phyloP scores from a whole-genome alignment of 2,113 vertebrate species.

The Chaenogobius annularis region DNA sequence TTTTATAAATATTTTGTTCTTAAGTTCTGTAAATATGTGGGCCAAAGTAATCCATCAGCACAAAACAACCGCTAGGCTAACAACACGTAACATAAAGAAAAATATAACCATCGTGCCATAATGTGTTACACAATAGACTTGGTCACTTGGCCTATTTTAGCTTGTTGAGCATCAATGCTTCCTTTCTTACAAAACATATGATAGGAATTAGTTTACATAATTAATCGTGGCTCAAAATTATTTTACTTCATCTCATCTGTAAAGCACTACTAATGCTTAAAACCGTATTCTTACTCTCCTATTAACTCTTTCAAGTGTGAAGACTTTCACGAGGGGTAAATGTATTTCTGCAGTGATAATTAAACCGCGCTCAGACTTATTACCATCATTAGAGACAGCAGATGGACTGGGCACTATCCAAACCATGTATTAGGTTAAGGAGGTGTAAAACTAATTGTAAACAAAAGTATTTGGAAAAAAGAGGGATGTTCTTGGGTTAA shows the following conservation, averaged over 20 bases:
- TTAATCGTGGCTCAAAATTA: too few species aligned
- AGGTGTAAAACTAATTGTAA: constrained; percentile 31
- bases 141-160: too few species aligned
- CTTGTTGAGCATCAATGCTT: too few species aligned
- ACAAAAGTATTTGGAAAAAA: constrained; percentile 34
- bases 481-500: constrained; percentile 47
- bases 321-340: not conserved
- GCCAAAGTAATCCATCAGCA: too few species aligned
- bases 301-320: not conserved
- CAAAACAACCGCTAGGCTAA: too few species aligned
- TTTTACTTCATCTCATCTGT: not conserved
- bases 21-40: too few species aligned
- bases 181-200: too few species aligned
- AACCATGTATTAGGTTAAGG: constrained; percentile 27
- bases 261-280: not conserved
- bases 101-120: too few species aligned
- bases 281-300: not conserved
- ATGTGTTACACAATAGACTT: too few species aligned
- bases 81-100: too few species aligned
- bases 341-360: not conserved
- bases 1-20: too few species aligned
- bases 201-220: too few species aligned
- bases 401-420: constrained; percentile 20
- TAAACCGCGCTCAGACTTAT: constrained; percentile 11
- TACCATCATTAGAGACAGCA: constrained; percentile 11